A percentile compares a stretch with the other conserved stretches of the same genome.
phyloP scores from a whole-genome alignment of 23 tunicate species.

The Ascidia mentula region DNA sequence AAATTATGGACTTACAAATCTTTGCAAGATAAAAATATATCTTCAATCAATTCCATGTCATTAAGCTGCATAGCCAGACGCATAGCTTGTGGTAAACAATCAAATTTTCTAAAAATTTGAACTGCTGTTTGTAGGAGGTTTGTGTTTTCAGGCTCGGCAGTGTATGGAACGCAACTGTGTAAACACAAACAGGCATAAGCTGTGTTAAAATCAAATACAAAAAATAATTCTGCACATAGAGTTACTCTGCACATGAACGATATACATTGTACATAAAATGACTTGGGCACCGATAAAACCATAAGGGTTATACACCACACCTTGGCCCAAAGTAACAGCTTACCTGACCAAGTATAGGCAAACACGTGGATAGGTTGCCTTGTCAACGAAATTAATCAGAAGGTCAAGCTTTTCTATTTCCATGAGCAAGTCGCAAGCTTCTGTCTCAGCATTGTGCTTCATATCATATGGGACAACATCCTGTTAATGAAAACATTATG shows the following conservation, averaged over 20 bases:
- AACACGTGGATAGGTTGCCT: constrained; percentile 69
- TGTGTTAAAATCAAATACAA: no score
- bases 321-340: no score
- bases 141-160: constrained; percentile 96
- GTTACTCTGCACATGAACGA: no score
- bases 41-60: constrained; percentile 73
- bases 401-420: constrained; percentile 92
- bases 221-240: no score
- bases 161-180: constrained; percentile 92
- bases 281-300: no score
- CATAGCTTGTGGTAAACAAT: constrained; percentile 83
- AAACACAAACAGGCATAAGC: no score
- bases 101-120: constrained; percentile 82
- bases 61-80: constrained; percentile 89
- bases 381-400: constrained; percentile 61
- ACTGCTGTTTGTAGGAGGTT: constrained; percentile 79
- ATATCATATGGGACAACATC: constrained; percentile 95
- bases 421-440: constrained; percentile 96
- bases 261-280: no score
- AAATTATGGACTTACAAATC: constrained; percentile 55
- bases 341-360: constrained; percentile 87
- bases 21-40: constrained; percentile 86
- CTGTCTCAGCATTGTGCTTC: constrained; percentile 99
- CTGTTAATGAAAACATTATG: constrained; percentile 21
- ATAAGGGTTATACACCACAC: no score